Conservation (phyloP, 2,113 vertebrate genomes). For the Ophthalmolycus amberensis region DNA sequence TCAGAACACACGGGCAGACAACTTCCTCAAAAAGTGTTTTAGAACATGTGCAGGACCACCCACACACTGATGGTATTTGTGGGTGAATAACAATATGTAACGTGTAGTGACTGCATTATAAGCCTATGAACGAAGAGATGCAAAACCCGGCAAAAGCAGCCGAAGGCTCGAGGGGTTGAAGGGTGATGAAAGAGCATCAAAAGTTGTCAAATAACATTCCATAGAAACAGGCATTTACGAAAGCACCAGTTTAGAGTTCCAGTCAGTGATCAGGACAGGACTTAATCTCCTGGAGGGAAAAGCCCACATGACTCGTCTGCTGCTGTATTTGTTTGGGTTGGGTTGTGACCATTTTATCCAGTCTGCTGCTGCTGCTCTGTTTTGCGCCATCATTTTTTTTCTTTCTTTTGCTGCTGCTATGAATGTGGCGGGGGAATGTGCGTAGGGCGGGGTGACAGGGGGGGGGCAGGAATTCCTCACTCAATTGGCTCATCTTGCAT, state of each 20-base stretch:
- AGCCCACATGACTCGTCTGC: constrained; percentile 7
- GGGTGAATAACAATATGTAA: neutral
- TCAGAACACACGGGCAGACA: neutral
- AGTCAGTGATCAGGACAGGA: neutral
- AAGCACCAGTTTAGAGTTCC: neutral
- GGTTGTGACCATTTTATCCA: constrained; percentile 35
- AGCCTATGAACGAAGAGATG: neutral
- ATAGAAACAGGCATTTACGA: neutral
- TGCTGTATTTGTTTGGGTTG: constrained; percentile 48
- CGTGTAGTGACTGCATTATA: neutral
- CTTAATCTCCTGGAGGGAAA: constrained; percentile 15
- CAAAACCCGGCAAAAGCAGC: neutral
- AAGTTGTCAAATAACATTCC: neutral
- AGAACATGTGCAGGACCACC: neutral
- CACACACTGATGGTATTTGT: neutral
- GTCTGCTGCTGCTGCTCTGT: constrained; percentile 51
- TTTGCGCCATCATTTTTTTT: constrained; percentile 26
- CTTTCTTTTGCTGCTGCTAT: constrained; percentile 45
- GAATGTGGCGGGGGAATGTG: constrained; percentile 63
- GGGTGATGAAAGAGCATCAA: neutral
- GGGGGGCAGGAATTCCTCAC: constrained; percentile 68
- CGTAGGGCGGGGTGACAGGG: constrained; percentile 25
- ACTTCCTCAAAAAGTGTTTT: neutral
- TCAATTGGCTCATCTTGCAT: constrained; percentile 66
- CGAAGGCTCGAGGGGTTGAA: neutral